Evolutionary conservation across 2,797 vertebrate genomes (phyloP), one percentile per base, ranked within the genome.

Genomic region (Gymnothorax reevesii): DNA sequence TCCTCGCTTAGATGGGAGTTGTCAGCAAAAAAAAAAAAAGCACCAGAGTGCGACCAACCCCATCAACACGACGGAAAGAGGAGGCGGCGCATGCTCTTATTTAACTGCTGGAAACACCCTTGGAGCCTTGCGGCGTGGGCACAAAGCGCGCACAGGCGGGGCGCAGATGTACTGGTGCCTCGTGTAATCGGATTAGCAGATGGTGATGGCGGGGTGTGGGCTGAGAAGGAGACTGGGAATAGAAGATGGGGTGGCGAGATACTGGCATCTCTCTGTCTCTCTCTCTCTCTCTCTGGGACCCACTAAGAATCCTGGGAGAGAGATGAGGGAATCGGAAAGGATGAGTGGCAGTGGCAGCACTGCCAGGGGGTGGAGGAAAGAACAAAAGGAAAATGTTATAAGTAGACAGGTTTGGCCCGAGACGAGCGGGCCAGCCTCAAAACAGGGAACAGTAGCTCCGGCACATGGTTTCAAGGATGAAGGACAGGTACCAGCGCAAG

Each of bases 361-460:
- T 92, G 89, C 90, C 89, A 88, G 89, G 52, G 75, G 57, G 87
- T 86, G 88, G 89, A 84, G 86, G 87, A 90, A 87, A 88, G 91
- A 89, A 73, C 9, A 66, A 7, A 3, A 25, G 27, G 3, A 25
- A 91, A 87, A 91, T 84, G 84, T 88, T 87, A 88, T 88, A 84
- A 91, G 88, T 85, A 85, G 86, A 90, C 84, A 84, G 20, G 83
- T 69, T 90, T 73, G 85, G 88, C 88, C 33, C 88, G 27, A 87
- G 90, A 88, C 57, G 54, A 85, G 87, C 88, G 88, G 79, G 79
- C 17, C 42, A 13, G 4, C 42, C 20, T 15, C 7, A n/a, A 80
- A 42, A 5, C 17, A 17, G 25, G 69, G 33, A 73, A 8, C 27
- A 22, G 33, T 73, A 25, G 13, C 69, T 73, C 69, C 27, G 66